Evolutionary conservation across 2,797 vertebrate genomes (phyloP).

Genomic region (Malacoraja senta): DNA sequence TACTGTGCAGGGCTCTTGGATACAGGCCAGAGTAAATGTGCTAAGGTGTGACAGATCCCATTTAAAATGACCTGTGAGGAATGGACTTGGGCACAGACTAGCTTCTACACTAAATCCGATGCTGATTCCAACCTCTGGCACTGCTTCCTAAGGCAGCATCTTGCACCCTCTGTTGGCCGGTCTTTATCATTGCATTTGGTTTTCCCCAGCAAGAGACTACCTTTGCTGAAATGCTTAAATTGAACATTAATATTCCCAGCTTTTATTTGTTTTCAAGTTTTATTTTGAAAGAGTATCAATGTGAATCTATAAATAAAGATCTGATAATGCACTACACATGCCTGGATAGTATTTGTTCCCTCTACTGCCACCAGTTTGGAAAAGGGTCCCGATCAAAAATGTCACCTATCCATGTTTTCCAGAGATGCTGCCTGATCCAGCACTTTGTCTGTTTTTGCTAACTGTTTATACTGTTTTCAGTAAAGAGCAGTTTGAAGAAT

Average conservation of each 20-base stretch:
- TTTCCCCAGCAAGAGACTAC: background rate
- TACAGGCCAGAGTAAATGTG: background rate
- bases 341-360: background rate
- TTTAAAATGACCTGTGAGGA: background rate
- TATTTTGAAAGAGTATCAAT: background rate
- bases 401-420: too few species aligned
- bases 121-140: too few species aligned
- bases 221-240: constrained; percentile 14
- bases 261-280: background rate
- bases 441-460: background rate
- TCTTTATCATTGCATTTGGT: background rate
- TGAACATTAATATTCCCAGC: background rate
- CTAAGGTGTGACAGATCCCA: background rate
- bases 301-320: background rate
- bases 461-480: background rate
- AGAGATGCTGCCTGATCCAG: background rate
- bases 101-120: background rate
- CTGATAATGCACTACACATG: background rate
- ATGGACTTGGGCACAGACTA: background rate
- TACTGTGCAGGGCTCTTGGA: background rate
- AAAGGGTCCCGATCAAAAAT: too few species aligned
- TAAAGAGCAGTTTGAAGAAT: background rate
- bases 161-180: background rate
- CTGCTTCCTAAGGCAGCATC: background rate
- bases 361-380: background rate